Conservation (phyloP, 2,797 vertebrate genomes). For the Smutsia temminckii region DNA sequence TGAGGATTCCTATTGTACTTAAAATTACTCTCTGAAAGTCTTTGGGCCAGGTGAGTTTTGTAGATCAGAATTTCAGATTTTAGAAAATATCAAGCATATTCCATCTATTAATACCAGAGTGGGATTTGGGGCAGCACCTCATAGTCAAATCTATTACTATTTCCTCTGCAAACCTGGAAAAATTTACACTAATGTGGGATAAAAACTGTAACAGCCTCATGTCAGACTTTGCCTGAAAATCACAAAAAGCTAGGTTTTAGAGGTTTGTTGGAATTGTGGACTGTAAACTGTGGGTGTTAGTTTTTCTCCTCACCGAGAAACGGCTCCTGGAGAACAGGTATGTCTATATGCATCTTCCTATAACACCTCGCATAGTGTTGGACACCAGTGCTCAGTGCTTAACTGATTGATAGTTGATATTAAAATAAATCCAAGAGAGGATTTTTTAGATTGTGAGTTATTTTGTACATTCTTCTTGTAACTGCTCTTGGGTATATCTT, state of each 20-base stretch:
- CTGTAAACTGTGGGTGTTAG: not conserved
- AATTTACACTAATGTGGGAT: not conserved
- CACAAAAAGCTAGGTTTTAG: not conserved
- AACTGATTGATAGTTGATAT: not conserved
- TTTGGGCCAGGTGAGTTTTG: not conserved
- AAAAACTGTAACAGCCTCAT: not conserved
- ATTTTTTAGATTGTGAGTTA: not conserved
- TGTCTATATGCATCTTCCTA: not conserved
- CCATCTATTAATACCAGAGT: not conserved
- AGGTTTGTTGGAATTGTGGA: not conserved
- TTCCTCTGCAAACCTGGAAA: constrained; percentile 11
- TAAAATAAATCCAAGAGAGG: not conserved
- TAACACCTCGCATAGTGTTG: not conserved
- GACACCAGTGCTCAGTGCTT: not conserved
- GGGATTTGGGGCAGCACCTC: not conserved
- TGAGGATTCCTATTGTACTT: not conserved
- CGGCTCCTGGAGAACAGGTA: not conserved
- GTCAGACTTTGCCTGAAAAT: constrained; percentile 14
- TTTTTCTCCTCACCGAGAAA: not conserved
- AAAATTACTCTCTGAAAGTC: constrained; percentile 31
- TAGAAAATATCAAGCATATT: not conserved
- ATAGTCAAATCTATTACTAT: not conserved
- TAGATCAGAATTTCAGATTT: constrained; percentile 32
- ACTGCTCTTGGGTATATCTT: constrained; percentile 24
- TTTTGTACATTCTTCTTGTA: constrained; percentile 46